Evolutionary conservation across 1,140 invertebrate species (phyloP), one percentile per base, ranked within the genome.

Genomic region (Patella vulgata): DNA sequence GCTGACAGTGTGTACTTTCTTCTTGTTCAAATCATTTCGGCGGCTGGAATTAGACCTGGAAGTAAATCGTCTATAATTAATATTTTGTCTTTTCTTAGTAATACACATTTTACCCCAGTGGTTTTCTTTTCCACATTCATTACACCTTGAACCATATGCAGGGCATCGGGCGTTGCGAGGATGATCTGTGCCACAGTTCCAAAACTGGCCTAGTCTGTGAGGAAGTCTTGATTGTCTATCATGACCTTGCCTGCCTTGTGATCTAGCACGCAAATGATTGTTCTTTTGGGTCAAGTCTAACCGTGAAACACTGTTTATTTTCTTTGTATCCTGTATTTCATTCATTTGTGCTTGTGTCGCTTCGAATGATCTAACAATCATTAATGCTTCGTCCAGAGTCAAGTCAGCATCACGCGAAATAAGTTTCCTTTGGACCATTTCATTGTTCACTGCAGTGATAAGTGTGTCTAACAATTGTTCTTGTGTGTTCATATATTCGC

Each of bases 91-190:
- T 19, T 23, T 48, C 25, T 48, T n/a, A 0, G 21, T 23, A 3
- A 33, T 25, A 19, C 55, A 57, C 8, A 57, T 28, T 46, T 23
- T 46, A 25, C 28, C 19, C 23, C 39, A 57, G 42, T 57, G 55
- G 25, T 40, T 46, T 3, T 6, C 4, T 57, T 46, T 57, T 21
- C 28, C 19, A 27, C 42, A 57, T n/a, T 27, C 30, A 11, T n/a
- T 19, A 21, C 39, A 57, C 4, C 0, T 30, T 28, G 12, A 17
- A 12, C 40, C 23, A 30, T 44, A 57, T 14, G 55, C 42, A 17
- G 55, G 55, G n/a, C 55, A 57, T 43, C n/a, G n/a, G n/a, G 27
- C 42, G 43, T 19, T 47, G 9, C n/a, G 5, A 43, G 2, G 14
- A 23, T 57, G 55, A 3, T n/a, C 46, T 4, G 28, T 25, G 5